A percentile compares a stretch with the other conserved stretches of the same genome.
Evolutionary conservation across 1,140 invertebrate species (phyloP).

Genomic region (Drosophila biarmipes): DNA sequence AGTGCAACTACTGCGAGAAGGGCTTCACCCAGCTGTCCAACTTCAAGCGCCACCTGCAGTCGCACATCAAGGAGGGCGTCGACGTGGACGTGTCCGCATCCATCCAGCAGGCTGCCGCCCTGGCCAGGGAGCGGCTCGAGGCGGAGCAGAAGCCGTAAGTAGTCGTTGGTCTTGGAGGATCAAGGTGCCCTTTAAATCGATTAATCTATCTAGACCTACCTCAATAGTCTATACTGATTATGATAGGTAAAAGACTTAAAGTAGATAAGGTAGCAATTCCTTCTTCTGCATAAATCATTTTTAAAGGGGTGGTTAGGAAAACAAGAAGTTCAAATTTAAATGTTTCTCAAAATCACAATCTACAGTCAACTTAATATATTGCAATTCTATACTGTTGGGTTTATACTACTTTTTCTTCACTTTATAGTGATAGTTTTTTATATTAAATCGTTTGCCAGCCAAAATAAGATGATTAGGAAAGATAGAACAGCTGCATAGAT

Average conservation of each 20-base stretch:
- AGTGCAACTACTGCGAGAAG: slow-evolving; percentile 79
- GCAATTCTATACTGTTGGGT: too few relatives aligned
- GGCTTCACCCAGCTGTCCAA: slow-evolving; percentile 80
- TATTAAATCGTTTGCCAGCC: too few relatives aligned
- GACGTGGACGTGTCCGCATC: slow-evolving; percentile 71
- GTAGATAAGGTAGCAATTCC: neutral
- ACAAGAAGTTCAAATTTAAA: too few relatives aligned
- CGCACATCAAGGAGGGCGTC: slow-evolving; percentile 80
- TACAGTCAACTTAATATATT: too few relatives aligned
- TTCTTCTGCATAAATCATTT: neutral
- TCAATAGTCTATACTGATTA: neutral
- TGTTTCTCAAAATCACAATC: too few relatives aligned
- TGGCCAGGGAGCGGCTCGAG: slow-evolving; percentile 68
- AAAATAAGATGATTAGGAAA: neutral
- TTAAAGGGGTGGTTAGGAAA: too few relatives aligned
- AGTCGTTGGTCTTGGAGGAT: neutral
- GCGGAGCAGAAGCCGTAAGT: slow-evolving; percentile 78
- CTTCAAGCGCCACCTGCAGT: slow-evolving; percentile 78
- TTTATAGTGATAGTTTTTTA: too few relatives aligned
- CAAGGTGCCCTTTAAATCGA: neutral
- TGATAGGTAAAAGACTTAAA: too few relatives aligned
- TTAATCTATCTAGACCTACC: neutral
- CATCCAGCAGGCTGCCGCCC: slow-evolving; percentile 67
- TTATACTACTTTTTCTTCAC: too few relatives aligned
- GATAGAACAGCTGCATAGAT: neutral